Evolutionary conservation across 1,140 invertebrate species (phyloP).

Genomic region (Hydropsyche tenuis): DNA sequence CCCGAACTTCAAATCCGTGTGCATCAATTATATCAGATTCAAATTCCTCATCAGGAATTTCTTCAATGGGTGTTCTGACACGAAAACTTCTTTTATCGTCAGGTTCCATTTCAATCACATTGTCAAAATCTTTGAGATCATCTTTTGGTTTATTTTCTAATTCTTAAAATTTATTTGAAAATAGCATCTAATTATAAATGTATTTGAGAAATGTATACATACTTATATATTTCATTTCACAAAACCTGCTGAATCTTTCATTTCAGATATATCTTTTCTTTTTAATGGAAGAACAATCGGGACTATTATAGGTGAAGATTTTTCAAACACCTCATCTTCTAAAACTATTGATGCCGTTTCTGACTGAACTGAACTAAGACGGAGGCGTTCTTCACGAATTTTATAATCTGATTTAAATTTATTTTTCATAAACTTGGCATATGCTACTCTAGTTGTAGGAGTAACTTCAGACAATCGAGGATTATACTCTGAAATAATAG

Average conservation of each 20-base stretch:
- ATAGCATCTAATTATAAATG: not conserved
- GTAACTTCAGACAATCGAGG: conserved; percentile 77
- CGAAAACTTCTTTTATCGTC: conserved; percentile 51
- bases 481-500: conserved; percentile 73
- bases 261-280: too few relatives aligned
- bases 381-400: conserved; percentile 53
- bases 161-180: too few relatives aligned
- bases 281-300: conserved; percentile 6
- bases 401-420: conserved; percentile 67
- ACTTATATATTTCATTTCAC: not conserved
- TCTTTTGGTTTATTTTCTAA: not conserved
- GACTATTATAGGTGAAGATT: conserved; percentile 44
- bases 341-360: conserved; percentile 50
- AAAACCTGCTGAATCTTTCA: not conserved
- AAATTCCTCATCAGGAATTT: conserved; percentile 58
- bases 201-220: too few relatives aligned
- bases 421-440: conserved; percentile 84
- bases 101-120: not conserved
- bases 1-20: conserved; percentile 58
- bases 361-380: conserved; percentile 37
- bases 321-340: conserved; percentile 56
- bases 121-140: not conserved
- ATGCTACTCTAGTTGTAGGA: conserved; percentile 78
- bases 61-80: conserved; percentile 59
- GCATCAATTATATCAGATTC: conserved; percentile 50